Percentiles rank a stretch among this genome's conserved stretches.
Conservation (phyloP, 2,888 invertebrate genomes). For the Athetis lepigone region DNA sequence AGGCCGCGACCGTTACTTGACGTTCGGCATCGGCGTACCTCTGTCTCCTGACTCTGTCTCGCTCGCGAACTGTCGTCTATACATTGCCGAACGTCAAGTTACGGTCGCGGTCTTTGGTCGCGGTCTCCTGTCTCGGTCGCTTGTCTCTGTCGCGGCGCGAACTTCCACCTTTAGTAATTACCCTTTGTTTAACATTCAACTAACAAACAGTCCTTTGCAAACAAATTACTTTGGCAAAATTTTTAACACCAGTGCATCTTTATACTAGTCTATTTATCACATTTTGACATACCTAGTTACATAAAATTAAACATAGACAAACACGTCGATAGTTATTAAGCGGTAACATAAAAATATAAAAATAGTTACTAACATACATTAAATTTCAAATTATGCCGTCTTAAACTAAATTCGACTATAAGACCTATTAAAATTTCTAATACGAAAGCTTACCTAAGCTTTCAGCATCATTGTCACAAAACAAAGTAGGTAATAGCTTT, state of each 20-base stretch:
- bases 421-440: slow-evolving; percentile 8
- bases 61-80: too few relatives aligned
- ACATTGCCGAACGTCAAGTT: too few relatives aligned
- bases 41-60: too few relatives aligned
- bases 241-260: slow-evolving; percentile 2
- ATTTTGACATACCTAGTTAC: slow-evolving; percentile 37
- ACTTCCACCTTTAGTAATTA: slow-evolving; percentile 5
- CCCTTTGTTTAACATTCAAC: slow-evolving; percentile 7
- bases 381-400: slow-evolving; percentile 6
- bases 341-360: slow-evolving; percentile 18
- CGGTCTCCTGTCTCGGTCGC: too few relatives aligned
- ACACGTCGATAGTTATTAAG: slow-evolving; percentile 2
- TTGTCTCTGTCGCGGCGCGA: too few relatives aligned
- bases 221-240: slow-evolving; percentile 17
- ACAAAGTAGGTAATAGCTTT: too few relatives aligned
- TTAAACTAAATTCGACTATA: slow-evolving; percentile 20
- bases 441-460: background rate
- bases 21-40: too few relatives aligned
- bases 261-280: slow-evolving; percentile 47
- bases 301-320: slow-evolving; percentile 26
- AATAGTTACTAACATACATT: background rate
- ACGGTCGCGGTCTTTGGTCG: too few relatives aligned
- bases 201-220: slow-evolving; percentile 5
- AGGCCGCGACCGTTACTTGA: too few relatives aligned
- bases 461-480: slow-evolving; percentile 1